Evolutionary conservation across 2,888 invertebrate species (phyloP).

Genomic region (Eremobia ochroleuca): DNA sequence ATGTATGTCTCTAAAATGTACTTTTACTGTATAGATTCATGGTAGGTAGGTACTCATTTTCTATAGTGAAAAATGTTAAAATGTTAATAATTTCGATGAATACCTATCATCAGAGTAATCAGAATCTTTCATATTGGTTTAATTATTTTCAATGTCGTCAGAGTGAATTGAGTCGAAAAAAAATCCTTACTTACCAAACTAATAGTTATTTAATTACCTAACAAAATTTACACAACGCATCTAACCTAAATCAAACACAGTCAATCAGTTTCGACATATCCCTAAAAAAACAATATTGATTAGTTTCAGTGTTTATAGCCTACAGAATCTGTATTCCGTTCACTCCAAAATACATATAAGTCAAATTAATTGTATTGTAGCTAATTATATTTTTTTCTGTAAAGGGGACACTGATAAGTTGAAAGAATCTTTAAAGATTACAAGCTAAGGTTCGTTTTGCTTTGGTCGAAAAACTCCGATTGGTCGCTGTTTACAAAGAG

Average conservation of each 20-base stretch:
- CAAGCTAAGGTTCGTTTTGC: background rate
- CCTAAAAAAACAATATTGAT: constrained; percentile 41
- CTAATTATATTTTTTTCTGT: constrained; percentile 62
- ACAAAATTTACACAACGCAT: constrained; percentile 14
- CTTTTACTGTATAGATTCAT: too few relatives aligned
- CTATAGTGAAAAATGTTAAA: background rate
- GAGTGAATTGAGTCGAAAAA: background rate
- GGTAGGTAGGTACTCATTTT: background rate
- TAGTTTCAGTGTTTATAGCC: constrained; percentile 41
- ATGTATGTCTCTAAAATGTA: too few relatives aligned
- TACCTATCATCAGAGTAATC: too few relatives aligned
- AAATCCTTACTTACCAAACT: background rate
- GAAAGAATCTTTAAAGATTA: background rate
- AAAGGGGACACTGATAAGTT: background rate
- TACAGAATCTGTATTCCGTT: constrained; percentile 46
- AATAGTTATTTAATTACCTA: background rate
- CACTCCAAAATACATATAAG: constrained; percentile 57
- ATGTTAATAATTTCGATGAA: background rate
- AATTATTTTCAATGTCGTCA: background rate
- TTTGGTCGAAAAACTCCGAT: background rate
- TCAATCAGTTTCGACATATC: constrained; percentile 12
- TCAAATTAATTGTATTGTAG: constrained; percentile 69
- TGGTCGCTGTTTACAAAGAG: constrained; percentile 74
- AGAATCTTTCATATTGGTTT: background rate
- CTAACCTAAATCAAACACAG: background rate